Conservation (phyloP, 1,140 invertebrate genomes). For the Plectrocnemia conspersa region DNA sequence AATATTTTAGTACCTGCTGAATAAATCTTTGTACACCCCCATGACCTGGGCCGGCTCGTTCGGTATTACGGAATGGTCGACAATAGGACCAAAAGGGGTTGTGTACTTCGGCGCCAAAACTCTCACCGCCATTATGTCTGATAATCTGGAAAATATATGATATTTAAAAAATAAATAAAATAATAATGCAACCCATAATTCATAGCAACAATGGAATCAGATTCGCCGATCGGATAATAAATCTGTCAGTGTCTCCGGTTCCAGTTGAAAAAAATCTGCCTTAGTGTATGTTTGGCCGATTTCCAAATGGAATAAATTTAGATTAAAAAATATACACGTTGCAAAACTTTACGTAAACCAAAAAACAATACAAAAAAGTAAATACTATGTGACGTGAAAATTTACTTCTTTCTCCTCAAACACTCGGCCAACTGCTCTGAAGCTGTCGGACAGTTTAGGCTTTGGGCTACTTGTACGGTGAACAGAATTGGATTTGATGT, state of each 20-base stretch:
- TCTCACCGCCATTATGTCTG: slow-evolving; percentile 69
- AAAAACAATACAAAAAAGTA: too few species aligned
- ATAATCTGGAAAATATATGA: slow-evolving; percentile 46
- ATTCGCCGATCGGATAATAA: not conserved
- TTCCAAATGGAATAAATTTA: slow-evolving; percentile 3
- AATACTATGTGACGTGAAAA: too few species aligned
- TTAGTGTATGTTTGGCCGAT: not conserved
- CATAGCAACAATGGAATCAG: not conserved
- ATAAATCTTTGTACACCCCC: slow-evolving; percentile 65
- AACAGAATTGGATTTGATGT: slow-evolving; percentile 73
- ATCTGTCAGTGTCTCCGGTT: slow-evolving; percentile 2
- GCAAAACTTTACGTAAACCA: too few species aligned
- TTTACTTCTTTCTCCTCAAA: slow-evolving; percentile 55
- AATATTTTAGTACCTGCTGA: slow-evolving; percentile 58
- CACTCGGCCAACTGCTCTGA: slow-evolving; percentile 57
- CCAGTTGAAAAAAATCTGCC: not conserved
- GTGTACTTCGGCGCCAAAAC: slow-evolving; percentile 60
- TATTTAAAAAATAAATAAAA: not conserved
- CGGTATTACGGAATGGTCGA: slow-evolving; percentile 79
- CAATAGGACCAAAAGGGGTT: slow-evolving; percentile 72
- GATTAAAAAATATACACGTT: not conserved
- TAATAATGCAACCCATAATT: too few species aligned
- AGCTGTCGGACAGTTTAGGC: slow-evolving; percentile 68
- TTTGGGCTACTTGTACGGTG: slow-evolving; percentile 74
- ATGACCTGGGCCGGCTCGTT: slow-evolving; percentile 70